A percentile compares a stretch with the other conserved stretches of the same genome.
phyloP scores from a whole-genome alignment of 2,888 invertebrate genomes.

The Tillus elongatus region DNA sequence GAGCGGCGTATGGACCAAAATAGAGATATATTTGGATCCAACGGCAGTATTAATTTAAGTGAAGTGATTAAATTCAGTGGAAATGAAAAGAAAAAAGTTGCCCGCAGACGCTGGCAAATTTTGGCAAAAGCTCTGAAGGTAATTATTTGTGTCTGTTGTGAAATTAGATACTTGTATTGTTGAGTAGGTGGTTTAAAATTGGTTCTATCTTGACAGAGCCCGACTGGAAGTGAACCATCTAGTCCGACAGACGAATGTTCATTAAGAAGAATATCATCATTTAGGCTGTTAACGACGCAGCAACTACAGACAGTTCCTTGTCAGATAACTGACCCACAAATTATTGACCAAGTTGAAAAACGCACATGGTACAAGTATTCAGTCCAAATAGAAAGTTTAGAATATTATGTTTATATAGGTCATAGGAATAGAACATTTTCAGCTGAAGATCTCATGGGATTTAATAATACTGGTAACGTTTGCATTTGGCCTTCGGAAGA shows the following conservation, averaged over 20 bases:
- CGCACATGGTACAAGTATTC: conserved; percentile 57
- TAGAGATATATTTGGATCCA: conserved; percentile 34
- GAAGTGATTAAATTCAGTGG: conserved; percentile 32
- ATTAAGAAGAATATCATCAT: conserved; percentile 51
- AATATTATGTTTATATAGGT: conserved; percentile 50
- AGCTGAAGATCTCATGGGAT: conserved; percentile 65
- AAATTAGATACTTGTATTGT: too few species aligned
- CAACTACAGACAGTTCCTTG: conserved; percentile 28
- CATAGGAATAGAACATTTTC: conserved; percentile 54
- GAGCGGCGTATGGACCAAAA: conserved; percentile 40
- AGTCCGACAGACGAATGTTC: conserved; percentile 46
- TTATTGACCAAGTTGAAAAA: conserved; percentile 38
- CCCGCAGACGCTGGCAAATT: conserved; percentile 60
- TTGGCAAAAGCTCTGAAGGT: conserved; percentile 56
- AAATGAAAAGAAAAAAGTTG: conserved; percentile 46
- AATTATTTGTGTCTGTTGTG: conserved; percentile 15
- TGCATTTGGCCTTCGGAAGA: conserved; percentile 77
- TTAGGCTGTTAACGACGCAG: conserved; percentile 48
- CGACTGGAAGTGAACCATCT: conserved; percentile 39
- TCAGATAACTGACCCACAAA: conserved; percentile 17
- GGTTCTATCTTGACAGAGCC: conserved; percentile 32
- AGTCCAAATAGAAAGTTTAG: conserved; percentile 41
- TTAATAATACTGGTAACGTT: conserved; percentile 72
- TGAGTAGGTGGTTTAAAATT: not conserved
- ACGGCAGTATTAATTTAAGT: conserved; percentile 34